Conservation (phyloP, 2,113 vertebrate species). For the Seriola rivoliana region DNA sequence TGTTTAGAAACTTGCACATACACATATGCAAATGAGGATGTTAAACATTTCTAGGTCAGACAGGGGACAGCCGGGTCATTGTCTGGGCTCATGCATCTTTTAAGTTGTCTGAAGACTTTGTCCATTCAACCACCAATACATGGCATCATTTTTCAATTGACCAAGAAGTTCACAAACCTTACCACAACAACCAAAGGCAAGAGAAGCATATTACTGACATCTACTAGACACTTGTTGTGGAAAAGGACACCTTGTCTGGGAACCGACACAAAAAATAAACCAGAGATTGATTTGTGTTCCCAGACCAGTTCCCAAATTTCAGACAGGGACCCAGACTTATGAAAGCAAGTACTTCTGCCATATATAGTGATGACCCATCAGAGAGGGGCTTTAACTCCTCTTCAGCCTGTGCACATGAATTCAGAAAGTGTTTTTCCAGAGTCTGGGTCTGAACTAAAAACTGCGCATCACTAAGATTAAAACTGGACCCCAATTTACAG, state of each 20-base stretch:
- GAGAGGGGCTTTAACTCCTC: not conserved
- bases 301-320: slow-evolving; percentile 1
- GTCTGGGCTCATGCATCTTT: slow-evolving; percentile 37
- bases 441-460: slow-evolving; percentile 41
- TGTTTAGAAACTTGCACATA: not conserved
- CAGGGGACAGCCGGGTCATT: slow-evolving; percentile 42
- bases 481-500: not conserved
- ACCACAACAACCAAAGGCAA: slow-evolving; percentile 1
- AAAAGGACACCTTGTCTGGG: slow-evolving; percentile 17
- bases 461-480: not conserved
- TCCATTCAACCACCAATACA: slow-evolving; percentile 36
- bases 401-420: slow-evolving; percentile 7
- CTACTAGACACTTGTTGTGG: not conserved
- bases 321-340: slow-evolving; percentile 3
- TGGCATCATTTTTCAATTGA: slow-evolving; percentile 36
- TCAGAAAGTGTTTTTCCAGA: slow-evolving; percentile 27
- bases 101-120: slow-evolving; percentile 38
- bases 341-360: slow-evolving; percentile 44
- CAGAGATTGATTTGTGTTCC: slow-evolving; percentile 19
- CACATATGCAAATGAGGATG: slow-evolving; percentile 54
- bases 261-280: slow-evolving; percentile 23
- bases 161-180: slow-evolving; percentile 3
- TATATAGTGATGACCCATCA: slow-evolving; percentile 30
- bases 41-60: slow-evolving; percentile 58
- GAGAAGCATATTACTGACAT: not conserved